Base-by-base conservation (phyloP, 1,140 invertebrate species). In the Mylabris phalerata region DNA sequence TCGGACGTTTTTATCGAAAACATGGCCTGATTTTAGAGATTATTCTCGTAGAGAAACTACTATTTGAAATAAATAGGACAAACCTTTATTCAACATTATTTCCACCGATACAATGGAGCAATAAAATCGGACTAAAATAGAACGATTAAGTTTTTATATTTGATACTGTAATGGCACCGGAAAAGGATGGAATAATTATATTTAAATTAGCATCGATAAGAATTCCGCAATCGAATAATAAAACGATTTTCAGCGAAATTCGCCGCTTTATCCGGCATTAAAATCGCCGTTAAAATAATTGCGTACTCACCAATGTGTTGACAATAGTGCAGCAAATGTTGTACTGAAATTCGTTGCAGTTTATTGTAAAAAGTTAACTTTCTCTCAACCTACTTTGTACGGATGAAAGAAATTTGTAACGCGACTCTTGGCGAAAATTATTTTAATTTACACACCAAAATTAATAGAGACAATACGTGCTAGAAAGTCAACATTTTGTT, bases 341-440 rank as follows among this genome's bases (percentile, higher is more conserved):
- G 58, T 48, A 67, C 66, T 67, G 60, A 67, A 32, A 66, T 60
- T 47, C 55, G 56, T 46, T 52, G 64, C 59, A 51, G 62, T 64
- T 66, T 63, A 60, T 60, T 54, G 57, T 60, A 60, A 67, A 66
- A 67, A 60, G 62, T 61, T 62, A 63, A 66, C 64, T 67, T 66
- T 67, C 66, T 65, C 64, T 56, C 66, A 67, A 67, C 66, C 66
- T 65, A 67, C 66, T 67, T 67, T 47, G 13, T 56, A 51, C 47
- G 59, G 59, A 51, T 50, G 50, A 58, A 64, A 66, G 64, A 67
- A 66, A 67, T 63, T 67, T 55, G 55, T 65, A 65, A 63, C 61
- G 63, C 63, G 60, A 64, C 48, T 63, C 57, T 54, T 60, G 59
- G 60, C 57, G 49, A 47, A 55, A 48, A 48, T 43, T 24, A n/a